Percentiles rank a stretch among this genome's conserved stretches.
Conservation (phyloP, 92 coral and sea anemone genomes). For the Porites rus region DNA sequence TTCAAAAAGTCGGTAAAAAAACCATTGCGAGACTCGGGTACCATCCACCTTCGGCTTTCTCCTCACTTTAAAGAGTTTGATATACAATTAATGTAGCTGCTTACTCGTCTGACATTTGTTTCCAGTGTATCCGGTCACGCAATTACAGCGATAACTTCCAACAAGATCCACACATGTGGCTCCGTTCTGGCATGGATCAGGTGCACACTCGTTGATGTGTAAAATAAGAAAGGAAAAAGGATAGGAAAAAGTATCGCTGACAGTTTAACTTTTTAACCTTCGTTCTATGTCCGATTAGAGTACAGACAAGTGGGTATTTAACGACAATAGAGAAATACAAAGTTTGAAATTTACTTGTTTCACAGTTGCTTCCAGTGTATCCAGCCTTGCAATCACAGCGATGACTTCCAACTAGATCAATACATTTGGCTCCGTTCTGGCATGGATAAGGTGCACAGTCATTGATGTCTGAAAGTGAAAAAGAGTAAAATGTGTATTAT, state of each 20-base stretch:
- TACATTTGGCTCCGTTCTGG: background rate
- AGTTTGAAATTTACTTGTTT: background rate
- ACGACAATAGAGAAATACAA: too few species aligned
- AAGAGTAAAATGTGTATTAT: background rate
- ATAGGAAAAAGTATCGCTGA: too few species aligned
- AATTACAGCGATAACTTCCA: slow-evolving; percentile 66
- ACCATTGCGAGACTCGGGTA: too few species aligned
- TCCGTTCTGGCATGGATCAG: background rate
- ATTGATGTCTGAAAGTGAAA: background rate
- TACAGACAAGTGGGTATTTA: background rate
- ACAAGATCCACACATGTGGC: slow-evolving; percentile 43
- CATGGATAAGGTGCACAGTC: background rate
- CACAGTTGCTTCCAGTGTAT: slow-evolving; percentile 39
- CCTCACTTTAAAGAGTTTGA: background rate
- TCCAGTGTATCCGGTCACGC: slow-evolving; percentile 67
- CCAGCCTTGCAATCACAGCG: slow-evolving; percentile 72
- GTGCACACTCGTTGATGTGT: background rate
- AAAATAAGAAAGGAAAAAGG: too few species aligned
- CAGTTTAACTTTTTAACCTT: too few species aligned
- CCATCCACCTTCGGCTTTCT: too few species aligned
- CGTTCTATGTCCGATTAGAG: too few species aligned
- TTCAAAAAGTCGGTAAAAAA: too few species aligned
- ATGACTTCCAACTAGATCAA: slow-evolving; percentile 63
- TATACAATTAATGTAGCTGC: background rate
- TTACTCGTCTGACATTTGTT: background rate